Base-by-base conservation (phyloP, 2,888 invertebrate species). In the Aquatica leii region DNA sequence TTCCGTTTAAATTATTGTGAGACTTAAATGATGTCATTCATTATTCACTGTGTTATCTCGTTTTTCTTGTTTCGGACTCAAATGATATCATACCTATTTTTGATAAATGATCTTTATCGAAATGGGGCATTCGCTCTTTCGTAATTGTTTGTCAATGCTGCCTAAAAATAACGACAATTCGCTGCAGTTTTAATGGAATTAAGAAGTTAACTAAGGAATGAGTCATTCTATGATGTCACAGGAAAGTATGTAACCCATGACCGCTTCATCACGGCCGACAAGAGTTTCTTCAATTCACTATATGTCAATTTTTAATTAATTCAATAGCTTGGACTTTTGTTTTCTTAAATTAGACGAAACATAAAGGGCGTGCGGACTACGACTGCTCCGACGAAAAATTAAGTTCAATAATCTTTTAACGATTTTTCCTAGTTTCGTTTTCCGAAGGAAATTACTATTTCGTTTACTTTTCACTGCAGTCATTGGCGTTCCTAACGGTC, bases 21-120 rank as follows among this genome's bases (percentile, higher is more conserved):
- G 1, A 52, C 59, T 40, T 54, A 48, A 20, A 48, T 53, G 59
- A 53, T 54, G 59, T 52, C 52, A 46, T 46, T 57, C 2, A 57
- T 11, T 17, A n/a, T 48, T 43, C 34, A 5, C 4, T 50, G 31
- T 34, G 51, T 49, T 49, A 15, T 40, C 20, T 21, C 46, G 17
- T 40, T 60, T 60, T 49, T 37, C 40, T 60, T 37, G 5, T 49
- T 55, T 35, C 35, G 53, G 40, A 41, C 51, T 31, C 55, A 46
- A 51, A 61, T 61, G 61, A 61, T 61, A 43, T 61, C 61, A 61
- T 56, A 41, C 14, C 43, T 61, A 61, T 61, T 60, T 61, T 34
- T 60, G 53, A 43, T 53, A 52, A 43, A 48, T 15, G n/a, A 24
- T 54, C 31, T 40, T 15, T 35, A 50, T 54, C 53, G 48, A 59